Evolutionary conservation across 2,888 invertebrate species (phyloP).

Genomic region (Lasioglossum lativentre): DNA sequence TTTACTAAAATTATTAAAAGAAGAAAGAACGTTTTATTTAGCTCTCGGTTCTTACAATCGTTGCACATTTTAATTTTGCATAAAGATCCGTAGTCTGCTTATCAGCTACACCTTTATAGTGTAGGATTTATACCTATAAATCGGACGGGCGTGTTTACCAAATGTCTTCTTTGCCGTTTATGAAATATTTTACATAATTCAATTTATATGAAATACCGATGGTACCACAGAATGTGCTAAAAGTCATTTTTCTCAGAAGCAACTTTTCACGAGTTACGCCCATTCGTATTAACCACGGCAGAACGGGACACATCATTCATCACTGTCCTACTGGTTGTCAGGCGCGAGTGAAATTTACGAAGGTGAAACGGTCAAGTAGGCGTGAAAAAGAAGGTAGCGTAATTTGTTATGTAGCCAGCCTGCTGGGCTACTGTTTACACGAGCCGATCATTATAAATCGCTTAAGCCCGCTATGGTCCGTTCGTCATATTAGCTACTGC

Average conservation of each 20-base stretch:
- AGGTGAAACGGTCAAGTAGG: constrained; percentile 29
- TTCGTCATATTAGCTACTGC: constrained; percentile 26
- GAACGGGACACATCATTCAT: not conserved
- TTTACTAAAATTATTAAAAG: not conserved
- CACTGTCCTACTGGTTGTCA: not conserved
- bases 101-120: not conserved
- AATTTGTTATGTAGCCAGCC: constrained; percentile 52
- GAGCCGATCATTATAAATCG: constrained; percentile 61
- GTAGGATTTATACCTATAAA: too few relatives aligned
- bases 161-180: too few relatives aligned
- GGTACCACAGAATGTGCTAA: too few relatives aligned
- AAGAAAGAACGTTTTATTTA: not conserved
- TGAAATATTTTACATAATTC: too few relatives aligned
- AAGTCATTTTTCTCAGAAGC: not conserved
- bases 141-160: not conserved
- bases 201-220: too few relatives aligned
- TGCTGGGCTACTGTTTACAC: constrained; percentile 50
- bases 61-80: not conserved
- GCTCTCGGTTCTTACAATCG: not conserved
- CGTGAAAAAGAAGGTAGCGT: constrained; percentile 39
- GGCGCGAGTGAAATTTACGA: not conserved
- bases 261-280: not conserved
- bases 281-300: constrained; percentile 15
- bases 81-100: not conserved
- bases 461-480: constrained; percentile 46